These are phyloP conservation scores for Delphinus delphis DNA, from an alignment of 2,113 vertebrate genomes.

Conservation along the genomic window DNA sequence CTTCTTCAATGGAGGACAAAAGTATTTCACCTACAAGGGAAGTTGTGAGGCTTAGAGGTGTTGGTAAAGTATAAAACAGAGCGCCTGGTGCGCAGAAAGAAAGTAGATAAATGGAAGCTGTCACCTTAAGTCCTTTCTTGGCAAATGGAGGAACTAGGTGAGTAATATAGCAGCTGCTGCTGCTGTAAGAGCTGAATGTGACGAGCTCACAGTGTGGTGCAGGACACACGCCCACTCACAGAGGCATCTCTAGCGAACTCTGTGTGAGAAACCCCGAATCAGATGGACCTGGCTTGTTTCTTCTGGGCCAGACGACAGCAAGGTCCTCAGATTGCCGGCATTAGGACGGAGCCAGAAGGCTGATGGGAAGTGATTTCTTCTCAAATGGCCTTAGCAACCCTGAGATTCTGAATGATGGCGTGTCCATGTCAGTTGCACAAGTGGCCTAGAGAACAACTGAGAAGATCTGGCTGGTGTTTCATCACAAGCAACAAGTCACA, in stretches of 20 bases:
- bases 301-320: not conserved
- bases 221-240: not conserved
- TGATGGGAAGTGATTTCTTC: constrained; percentile 15
- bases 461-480: not conserved
- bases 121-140: not conserved
- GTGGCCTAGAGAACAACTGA: not conserved
- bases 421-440: not conserved
- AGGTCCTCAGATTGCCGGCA: not conserved
- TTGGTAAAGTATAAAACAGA: not conserved
- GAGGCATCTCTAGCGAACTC: not conserved
- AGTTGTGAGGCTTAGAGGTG: not conserved
- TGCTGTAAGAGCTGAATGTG: not conserved
- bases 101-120: not conserved
- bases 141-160: not conserved
- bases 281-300: not conserved
- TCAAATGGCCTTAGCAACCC: not conserved
- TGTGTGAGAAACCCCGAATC: not conserved
- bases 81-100: not conserved
- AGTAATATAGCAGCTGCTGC: not conserved
- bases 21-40: not conserved
- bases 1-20: not conserved
- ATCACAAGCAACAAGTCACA: not conserved
- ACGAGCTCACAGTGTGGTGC: not conserved
- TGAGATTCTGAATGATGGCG: not conserved
- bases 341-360: not conserved